phyloP scores from a whole-genome alignment of 2,113 vertebrate genomes.

The Halichoeres trimaculatus region DNA sequence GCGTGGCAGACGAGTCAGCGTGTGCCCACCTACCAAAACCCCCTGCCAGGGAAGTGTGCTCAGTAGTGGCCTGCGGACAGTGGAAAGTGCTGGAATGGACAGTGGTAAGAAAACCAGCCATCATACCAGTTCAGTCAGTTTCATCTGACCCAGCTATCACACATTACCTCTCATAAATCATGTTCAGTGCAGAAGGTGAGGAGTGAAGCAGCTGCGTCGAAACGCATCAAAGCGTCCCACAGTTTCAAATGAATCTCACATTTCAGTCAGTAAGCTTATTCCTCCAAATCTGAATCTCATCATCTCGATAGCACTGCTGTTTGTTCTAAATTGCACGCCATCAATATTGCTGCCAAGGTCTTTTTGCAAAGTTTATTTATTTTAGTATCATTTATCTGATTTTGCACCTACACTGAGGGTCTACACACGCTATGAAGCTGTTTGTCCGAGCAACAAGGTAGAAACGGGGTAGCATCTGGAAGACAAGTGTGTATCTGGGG shows the following conservation, averaged over 20 bases:
- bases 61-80: slow-evolving; percentile 89
- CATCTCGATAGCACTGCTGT: slow-evolving; percentile 27
- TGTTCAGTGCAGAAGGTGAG: background rate
- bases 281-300: slow-evolving; percentile 36
- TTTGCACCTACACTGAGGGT: slow-evolving; percentile 15
- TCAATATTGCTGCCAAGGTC: slow-evolving; percentile 39
- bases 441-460: slow-evolving; percentile 43
- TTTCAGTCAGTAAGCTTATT: slow-evolving; percentile 6
- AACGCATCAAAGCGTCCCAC: background rate
- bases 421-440: slow-evolving; percentile 24
- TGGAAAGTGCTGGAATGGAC: slow-evolving; percentile 98
- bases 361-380: slow-evolving; percentile 38
- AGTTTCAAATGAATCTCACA: slow-evolving; percentile 16
- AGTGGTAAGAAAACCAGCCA: slow-evolving; percentile 83
- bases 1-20: slow-evolving; percentile 90
- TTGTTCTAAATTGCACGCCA: slow-evolving; percentile 20
- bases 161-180: background rate
- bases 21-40: slow-evolving; percentile 90
- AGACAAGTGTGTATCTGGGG: slow-evolving; percentile 23
- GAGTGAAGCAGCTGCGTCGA: background rate
- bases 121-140: background rate
- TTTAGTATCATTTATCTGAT: background rate
- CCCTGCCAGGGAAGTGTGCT: slow-evolving; percentile 89
- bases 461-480: slow-evolving; percentile 36
- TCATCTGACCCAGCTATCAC: background rate